A percentile compares a stretch with the other conserved stretches of the same genome.
Evolutionary conservation across 2,888 invertebrate genomes (phyloP).

Genomic region (Protophormia terraenovae): DNA sequence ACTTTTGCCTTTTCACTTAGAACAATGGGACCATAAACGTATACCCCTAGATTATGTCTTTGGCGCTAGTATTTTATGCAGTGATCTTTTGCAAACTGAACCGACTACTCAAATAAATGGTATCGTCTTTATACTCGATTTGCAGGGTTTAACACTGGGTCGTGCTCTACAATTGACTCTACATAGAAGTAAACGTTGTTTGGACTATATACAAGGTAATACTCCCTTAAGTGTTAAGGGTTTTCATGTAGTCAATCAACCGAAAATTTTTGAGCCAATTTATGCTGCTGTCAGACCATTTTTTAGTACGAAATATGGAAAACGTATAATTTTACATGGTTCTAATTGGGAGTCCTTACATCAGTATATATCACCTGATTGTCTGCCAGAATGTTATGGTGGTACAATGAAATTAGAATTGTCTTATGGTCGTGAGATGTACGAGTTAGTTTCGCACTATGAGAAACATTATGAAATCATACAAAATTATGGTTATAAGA

Average conservation of each 20-base stretch:
- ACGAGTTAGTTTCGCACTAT: conserved; percentile 9
- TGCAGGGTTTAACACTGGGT: conserved; percentile 12
- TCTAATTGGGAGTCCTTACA: conserved; percentile 40
- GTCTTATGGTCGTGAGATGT: conserved; percentile 33
- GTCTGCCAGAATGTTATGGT: conserved; percentile 51
- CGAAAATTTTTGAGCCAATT: conserved; percentile 19
- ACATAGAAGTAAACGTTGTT: conserved; percentile 1
- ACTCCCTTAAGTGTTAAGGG: conserved; percentile 17
- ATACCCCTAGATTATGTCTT: conserved; percentile 17
- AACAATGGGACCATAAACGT: conserved; percentile 1
- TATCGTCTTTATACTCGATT: conserved; percentile 26
- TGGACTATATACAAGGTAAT: conserved; percentile 32
- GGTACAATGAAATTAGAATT: conserved; percentile 68
- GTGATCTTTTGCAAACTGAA: conserved; percentile 31
- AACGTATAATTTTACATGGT: conserved; percentile 44
- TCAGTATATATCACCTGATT: conserved; percentile 41
- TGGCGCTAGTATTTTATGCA: neutral
- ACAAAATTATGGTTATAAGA: conserved; percentile 29
- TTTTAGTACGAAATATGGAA: neutral
- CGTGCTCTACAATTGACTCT: conserved; percentile 10
- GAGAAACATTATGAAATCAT: conserved; percentile 28
- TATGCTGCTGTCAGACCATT: neutral
- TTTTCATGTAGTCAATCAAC: conserved; percentile 31
- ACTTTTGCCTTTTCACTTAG: neutral
- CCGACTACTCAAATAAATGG: conserved; percentile 48